Conservation (phyloP, 2,797 vertebrate species). For the Brotula barbata region DNA sequence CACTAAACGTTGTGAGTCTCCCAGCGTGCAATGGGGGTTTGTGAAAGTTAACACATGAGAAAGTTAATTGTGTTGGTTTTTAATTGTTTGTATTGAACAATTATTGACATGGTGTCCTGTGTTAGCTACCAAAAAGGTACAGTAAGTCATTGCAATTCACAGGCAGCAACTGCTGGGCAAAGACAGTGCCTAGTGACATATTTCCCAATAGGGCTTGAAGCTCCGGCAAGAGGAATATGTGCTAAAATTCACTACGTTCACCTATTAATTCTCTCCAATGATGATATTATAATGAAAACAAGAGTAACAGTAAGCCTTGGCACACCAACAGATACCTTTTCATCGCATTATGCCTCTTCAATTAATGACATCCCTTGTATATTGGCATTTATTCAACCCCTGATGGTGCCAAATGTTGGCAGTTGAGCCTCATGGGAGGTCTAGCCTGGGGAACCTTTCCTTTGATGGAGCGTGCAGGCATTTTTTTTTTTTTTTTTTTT, state of each 20-base stretch:
- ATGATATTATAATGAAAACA: background rate
- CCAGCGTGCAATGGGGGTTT: no score
- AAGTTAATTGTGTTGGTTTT: no score
- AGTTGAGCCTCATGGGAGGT: constrained; percentile 61
- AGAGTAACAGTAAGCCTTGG: background rate
- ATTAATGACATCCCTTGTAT: constrained; percentile 46
- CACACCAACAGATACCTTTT: constrained; percentile 7
- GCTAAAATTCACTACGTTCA: constrained; percentile 14
- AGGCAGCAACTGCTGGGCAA: no score
- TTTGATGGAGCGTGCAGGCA: constrained; percentile 69
- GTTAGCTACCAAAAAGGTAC: no score
- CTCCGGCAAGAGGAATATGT: background rate
- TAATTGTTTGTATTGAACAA: no score
- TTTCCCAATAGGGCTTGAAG: background rate
- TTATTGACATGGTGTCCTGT: no score
- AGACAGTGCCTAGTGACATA: no score
- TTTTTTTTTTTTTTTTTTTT: constrained; percentile 59
- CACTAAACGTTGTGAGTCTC: no score
- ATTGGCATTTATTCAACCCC: constrained; percentile 48
- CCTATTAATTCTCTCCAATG: background rate
- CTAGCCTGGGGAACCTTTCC: constrained; percentile 65
- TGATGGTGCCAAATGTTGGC: constrained; percentile 46
- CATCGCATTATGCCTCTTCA: constrained; percentile 33
- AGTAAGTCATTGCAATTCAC: no score
- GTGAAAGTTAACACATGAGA: no score